These are phyloP conservation scores for Drosophila guanche DNA, from an alignment of 1,140 invertebrate genomes.

Conservation along the genomic window DNA sequence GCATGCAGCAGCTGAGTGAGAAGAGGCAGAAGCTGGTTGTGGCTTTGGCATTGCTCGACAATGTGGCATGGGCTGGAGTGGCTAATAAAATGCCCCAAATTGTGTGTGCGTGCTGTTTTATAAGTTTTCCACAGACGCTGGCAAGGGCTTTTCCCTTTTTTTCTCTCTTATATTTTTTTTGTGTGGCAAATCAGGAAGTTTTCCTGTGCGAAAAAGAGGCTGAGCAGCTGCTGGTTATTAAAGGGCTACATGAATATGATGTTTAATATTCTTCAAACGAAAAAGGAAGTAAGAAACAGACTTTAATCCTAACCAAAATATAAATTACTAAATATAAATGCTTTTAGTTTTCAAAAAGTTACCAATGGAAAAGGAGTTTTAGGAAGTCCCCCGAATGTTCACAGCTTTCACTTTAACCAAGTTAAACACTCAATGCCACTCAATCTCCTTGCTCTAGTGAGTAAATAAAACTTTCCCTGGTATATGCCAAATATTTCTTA, in stretches of 20 bases:
- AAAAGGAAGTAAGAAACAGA: too few species aligned
- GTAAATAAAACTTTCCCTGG: too few species aligned
- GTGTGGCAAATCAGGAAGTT: conserved; percentile 8
- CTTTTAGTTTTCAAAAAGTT: too few species aligned
- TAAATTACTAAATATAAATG: too few species aligned
- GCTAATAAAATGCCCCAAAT: conserved; percentile 60
- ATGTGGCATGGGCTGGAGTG: conserved; percentile 27
- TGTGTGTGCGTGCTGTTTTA: conserved; percentile 53
- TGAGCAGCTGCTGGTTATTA: neutral
- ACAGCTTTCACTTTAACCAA: too few species aligned
- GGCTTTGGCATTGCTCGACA: conserved; percentile 48
- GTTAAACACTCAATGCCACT: too few species aligned
- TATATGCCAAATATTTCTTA: neutral
- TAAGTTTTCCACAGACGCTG: conserved; percentile 26
- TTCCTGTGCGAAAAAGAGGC: neutral
- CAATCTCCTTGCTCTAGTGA: too few species aligned
- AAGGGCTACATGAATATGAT: conserved; percentile 2
- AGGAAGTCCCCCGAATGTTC: too few species aligned
- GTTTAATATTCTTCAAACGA: too few species aligned
- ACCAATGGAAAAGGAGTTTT: too few species aligned
- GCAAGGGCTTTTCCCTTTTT: conserved; percentile 11
- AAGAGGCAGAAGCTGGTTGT: conserved; percentile 28
- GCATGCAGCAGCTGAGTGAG: conserved; percentile 11
- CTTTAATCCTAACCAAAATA: too few species aligned
- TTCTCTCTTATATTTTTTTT: neutral